A percentile compares a stretch with the other conserved stretches of the same genome.
Conservation (phyloP, 2,113 vertebrate species). For the Centropus unirufus region DNA sequence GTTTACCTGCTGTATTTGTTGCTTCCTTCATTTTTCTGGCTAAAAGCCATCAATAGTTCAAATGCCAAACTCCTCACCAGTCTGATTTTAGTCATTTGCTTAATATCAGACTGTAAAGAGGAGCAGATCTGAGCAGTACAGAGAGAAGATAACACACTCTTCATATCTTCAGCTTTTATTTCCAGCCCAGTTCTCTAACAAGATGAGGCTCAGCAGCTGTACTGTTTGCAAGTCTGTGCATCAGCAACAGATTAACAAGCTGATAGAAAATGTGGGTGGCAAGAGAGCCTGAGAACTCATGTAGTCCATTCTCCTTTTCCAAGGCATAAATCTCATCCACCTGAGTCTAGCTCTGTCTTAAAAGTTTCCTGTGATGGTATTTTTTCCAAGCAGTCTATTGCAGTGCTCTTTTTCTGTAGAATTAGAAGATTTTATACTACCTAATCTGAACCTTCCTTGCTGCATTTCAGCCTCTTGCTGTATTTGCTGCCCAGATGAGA, state of each 20-base stretch:
- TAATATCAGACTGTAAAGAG: background rate
- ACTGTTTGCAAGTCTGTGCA: background rate
- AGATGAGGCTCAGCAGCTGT: conserved; percentile 8
- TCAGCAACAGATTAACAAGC: background rate
- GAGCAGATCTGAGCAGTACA: background rate
- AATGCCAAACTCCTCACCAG: background rate
- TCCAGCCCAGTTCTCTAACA: background rate
- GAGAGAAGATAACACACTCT: background rate
- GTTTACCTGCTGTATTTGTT: background rate
- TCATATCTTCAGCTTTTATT: conserved; percentile 6
- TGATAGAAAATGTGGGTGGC: background rate
- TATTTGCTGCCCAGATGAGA: background rate
- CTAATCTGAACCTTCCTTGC: background rate
- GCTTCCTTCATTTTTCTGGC: background rate
- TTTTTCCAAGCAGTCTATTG: background rate
- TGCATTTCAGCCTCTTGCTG: background rate
- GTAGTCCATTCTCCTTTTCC: background rate
- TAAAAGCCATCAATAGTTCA: background rate
- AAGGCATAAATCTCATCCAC: background rate
- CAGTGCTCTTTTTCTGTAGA: background rate
- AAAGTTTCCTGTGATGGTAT: background rate
- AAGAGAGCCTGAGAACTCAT: background rate
- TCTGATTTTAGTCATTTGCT: conserved; percentile 19
- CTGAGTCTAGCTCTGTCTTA: background rate
- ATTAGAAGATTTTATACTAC: background rate